Conservation (phyloP, 1,140 invertebrate species). For the Drosophila orena region DNA sequence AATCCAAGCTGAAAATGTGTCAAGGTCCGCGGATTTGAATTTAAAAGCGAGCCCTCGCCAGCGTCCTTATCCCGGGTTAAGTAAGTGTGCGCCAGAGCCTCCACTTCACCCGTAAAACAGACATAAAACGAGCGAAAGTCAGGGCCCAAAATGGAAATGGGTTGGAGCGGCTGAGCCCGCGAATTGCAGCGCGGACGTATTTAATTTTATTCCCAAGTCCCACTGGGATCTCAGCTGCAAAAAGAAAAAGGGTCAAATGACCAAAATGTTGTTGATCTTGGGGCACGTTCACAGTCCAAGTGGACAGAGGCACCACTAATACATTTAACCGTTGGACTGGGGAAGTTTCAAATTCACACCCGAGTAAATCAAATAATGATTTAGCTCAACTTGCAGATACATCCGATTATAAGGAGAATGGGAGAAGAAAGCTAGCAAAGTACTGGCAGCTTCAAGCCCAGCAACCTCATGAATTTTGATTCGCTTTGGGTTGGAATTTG, state of each 20-base stretch:
- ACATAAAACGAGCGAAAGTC: constrained; percentile 60
- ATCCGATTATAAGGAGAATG: constrained; percentile 3
- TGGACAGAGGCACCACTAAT: constrained; percentile 9
- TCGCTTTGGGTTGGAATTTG: constrained; percentile 1
- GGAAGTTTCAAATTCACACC: constrained; percentile 25
- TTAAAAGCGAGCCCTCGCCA: constrained; percentile 31
- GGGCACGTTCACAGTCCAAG: constrained; percentile 59
- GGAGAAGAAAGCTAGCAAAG: background rate
- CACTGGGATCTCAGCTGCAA: constrained; percentile 7
- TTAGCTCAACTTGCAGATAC: constrained; percentile 10
- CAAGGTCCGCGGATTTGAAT: constrained; percentile 76
- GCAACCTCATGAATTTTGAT: constrained; percentile 10
- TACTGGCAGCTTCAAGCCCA: constrained; percentile 1
- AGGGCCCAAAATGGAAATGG: constrained; percentile 4
- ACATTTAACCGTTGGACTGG: background rate
- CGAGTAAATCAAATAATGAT: constrained; percentile 45
- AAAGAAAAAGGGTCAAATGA: constrained; percentile 55
- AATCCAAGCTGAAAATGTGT: constrained; percentile 70
- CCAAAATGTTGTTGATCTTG: constrained; percentile 37
- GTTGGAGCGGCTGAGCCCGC: constrained; percentile 34
- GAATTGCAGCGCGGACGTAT: constrained; percentile 62
- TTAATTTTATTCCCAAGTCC: constrained; percentile 71
- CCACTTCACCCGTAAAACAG: constrained; percentile 54
- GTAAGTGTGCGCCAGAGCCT: constrained; percentile 37
- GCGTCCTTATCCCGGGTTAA: constrained; percentile 67